Percentiles rank a stretch among this genome's conserved stretches.
Evolutionary conservation across 2,888 invertebrate species (phyloP).

Genomic region (Parnassius orleans): DNA sequence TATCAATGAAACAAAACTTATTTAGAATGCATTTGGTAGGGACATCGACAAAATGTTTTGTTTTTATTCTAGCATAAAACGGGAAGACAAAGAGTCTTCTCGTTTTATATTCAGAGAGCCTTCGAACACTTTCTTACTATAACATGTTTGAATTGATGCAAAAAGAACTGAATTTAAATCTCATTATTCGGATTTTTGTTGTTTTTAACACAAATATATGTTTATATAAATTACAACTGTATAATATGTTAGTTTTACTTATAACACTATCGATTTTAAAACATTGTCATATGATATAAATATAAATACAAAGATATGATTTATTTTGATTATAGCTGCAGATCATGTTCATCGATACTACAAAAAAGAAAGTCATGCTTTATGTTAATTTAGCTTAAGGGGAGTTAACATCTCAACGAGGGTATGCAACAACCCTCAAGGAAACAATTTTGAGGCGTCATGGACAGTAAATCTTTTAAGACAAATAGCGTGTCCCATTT

Average conservation of each 20-base stretch:
- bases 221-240: too few relatives aligned
- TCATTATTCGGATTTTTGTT: neutral
- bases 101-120: conserved; percentile 19
- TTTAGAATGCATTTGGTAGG: conserved; percentile 16
- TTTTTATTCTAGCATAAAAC: conserved; percentile 5
- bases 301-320: too few relatives aligned
- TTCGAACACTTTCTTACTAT: conserved; percentile 20
- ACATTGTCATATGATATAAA: too few relatives aligned
- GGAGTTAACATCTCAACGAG: neutral
- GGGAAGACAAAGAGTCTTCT: neutral
- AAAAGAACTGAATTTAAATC: conserved; percentile 10
- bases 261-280: too few relatives aligned
- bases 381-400: conserved; percentile 10
- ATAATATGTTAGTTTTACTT: too few relatives aligned
- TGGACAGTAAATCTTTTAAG: conserved; percentile 21
- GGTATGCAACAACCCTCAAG: conserved; percentile 7
- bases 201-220: too few relatives aligned
- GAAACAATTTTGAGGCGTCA: conserved; percentile 22
- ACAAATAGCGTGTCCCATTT: conserved; percentile 18
- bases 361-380: neutral
- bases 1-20: conserved; percentile 10
- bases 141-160: conserved; percentile 19
- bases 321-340: neutral
- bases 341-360: neutral
- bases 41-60: neutral